Percentiles rank a stretch among this genome's conserved stretches.
phyloP scores from a whole-genome alignment of 2,113 vertebrate species.

The Tetrao urogallus region DNA sequence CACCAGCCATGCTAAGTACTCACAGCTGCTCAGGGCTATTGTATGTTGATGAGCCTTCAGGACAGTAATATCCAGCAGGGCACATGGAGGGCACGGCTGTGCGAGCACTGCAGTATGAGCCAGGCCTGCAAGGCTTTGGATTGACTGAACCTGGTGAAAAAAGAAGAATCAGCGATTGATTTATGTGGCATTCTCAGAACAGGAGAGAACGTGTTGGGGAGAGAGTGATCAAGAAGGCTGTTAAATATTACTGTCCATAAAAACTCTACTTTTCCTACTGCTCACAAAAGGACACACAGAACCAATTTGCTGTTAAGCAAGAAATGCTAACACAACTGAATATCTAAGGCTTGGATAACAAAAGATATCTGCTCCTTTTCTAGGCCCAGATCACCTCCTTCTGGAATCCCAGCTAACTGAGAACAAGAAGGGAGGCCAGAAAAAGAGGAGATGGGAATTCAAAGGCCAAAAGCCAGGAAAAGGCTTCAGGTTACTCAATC shows the following conservation, averaged over 20 bases:
- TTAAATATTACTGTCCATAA: neutral
- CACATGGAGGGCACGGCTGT: conserved; percentile 83
- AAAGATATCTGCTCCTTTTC: neutral
- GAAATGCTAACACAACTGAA: neutral
- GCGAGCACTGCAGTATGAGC: conserved; percentile 83
- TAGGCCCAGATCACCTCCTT: neutral
- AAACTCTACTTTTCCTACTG: neutral
- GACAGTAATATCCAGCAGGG: conserved; percentile 88
- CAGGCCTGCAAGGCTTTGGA: conserved; percentile 84
- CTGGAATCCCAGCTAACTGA: neutral
- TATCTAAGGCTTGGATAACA: neutral
- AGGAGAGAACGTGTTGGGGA: neutral
- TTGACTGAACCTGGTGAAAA: conserved; percentile 79
- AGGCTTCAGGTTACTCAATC: neutral
- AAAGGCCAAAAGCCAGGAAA: neutral
- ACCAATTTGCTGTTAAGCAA: neutral
- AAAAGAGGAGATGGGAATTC: neutral
- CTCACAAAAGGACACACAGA: neutral
- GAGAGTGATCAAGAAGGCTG: neutral
- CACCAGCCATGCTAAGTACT: conserved; percentile 3
- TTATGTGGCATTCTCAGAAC: neutral
- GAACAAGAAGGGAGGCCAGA: neutral
- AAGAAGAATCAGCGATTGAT: accelerated
- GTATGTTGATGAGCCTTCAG: conserved; percentile 84
- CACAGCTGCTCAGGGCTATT: conserved; percentile 83